Evolutionary conservation across 2,113 vertebrate genomes (phyloP), one percentile per base, ranked within the genome.

Genomic region (Eolophus roseicapilla): DNA sequence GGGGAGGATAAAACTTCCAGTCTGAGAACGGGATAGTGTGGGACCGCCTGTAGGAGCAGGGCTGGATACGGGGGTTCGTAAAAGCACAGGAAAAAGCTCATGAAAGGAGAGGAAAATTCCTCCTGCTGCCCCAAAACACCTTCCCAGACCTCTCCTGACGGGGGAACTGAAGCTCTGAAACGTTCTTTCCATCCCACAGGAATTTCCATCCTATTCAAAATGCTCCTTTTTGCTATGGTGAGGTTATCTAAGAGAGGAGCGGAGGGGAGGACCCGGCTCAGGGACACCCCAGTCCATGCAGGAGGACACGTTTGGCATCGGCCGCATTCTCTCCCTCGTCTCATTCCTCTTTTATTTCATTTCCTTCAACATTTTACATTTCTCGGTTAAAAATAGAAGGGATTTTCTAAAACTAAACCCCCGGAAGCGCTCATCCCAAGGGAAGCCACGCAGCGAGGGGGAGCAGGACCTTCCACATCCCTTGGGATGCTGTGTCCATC

Each of bases 271-370:
- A 15, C 57, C 13, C 6, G 13, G 33, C 57, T 59, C 57, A 59
- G 57, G 57, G 57, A 23, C 2, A 9, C 33, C 35, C 57, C 57
- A 35, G 33, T 23, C 57, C 33, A 23, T 59, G 57, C 57, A 59
- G 57, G 33, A 35, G 57, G 57, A 59, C 57, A 35, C 21, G 13
- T 35, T 24, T 35, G 33, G 21, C 57, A 59, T 35, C 33, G 21
- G 57, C 46, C 7, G 3, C 0, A 1, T 12, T 13, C 70, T 0
- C 62, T 31, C 43, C 43, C 41, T 41, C 0, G 10, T 0, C 7
- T 10, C 50, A 0, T 24, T 55, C 52, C 86, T 68, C 89, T 96
- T 96, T 96, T 95, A 95, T 95, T 95, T 55, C 39, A 0, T 29
- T 74, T 27, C 63, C 52, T 4, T 11, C 3, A 11, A 7, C 46